Conservation (phyloP, 2,888 invertebrate species). For the Oxystoma pomonae region DNA sequence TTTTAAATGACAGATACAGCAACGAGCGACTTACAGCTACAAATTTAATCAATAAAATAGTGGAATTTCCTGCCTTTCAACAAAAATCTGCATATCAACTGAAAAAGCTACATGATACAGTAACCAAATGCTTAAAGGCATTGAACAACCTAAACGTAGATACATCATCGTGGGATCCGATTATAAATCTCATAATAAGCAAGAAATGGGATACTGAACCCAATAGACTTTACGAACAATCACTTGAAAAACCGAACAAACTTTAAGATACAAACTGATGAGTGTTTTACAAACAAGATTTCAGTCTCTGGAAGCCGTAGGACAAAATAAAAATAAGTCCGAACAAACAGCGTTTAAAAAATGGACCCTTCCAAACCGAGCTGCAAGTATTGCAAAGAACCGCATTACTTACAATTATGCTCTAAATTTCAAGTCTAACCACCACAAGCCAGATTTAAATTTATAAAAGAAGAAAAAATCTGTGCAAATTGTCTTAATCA, state of each 20-base stretch:
- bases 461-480: background rate
- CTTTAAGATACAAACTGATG: background rate
- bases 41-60: constrained; percentile 2
- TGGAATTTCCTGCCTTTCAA: background rate
- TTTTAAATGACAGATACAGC: constrained; percentile 6
- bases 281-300: background rate
- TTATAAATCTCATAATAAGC: background rate
- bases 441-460: background rate
- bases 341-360: background rate
- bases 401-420: background rate
- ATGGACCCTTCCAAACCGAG: background rate
- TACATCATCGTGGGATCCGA: constrained; percentile 1
- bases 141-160: constrained; percentile 9
- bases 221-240: constrained; percentile 2
- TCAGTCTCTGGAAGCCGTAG: background rate
- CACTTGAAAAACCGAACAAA: background rate
- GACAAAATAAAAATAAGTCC: background rate
- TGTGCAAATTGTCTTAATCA: background rate
- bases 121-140: constrained; percentile 6
- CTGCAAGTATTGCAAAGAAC: background rate
- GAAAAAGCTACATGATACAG: constrained; percentile 8
- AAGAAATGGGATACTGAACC: constrained; percentile 1
- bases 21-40: constrained; percentile 10
- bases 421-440: background rate
- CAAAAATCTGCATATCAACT: background rate